A percentile compares a stretch with the other conserved stretches of the same genome.
phyloP scores from a whole-genome alignment of 2,888 invertebrate species.

The Erebia palarica region DNA sequence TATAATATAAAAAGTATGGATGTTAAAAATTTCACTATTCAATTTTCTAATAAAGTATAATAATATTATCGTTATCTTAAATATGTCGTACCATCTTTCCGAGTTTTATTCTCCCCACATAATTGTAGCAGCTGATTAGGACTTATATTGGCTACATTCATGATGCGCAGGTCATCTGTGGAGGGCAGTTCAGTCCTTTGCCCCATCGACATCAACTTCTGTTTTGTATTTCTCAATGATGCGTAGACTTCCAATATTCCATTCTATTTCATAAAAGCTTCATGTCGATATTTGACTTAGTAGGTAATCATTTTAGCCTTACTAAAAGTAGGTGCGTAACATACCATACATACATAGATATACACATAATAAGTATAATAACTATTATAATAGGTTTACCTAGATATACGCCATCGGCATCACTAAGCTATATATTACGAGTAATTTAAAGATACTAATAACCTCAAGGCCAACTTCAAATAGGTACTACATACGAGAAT shows the following conservation, averaged over 20 bases:
- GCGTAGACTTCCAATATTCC: constrained; percentile 61
- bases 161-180: constrained; percentile 61
- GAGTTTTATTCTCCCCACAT: constrained; percentile 49
- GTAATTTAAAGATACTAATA: too few species aligned
- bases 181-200: constrained; percentile 55
- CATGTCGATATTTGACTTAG: background rate
- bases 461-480: too few species aligned
- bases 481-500: too few species aligned
- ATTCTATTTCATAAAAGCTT: constrained; percentile 48
- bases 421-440: too few species aligned
- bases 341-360: too few species aligned
- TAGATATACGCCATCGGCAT: too few species aligned
- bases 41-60: too few species aligned
- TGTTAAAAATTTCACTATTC: too few species aligned
- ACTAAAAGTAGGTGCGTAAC: too few species aligned
- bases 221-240: constrained; percentile 54
- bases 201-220: constrained; percentile 55
- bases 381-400: too few species aligned
- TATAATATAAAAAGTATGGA: too few species aligned
- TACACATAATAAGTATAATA: too few species aligned
- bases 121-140: constrained; percentile 64
- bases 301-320: background rate
- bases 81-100: constrained; percentile 34
- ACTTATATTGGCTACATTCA: constrained; percentile 65
- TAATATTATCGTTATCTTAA: background rate